Base-by-base conservation (phyloP, 2,888 invertebrate species). In the Hemistola chrysoprasaria region DNA sequence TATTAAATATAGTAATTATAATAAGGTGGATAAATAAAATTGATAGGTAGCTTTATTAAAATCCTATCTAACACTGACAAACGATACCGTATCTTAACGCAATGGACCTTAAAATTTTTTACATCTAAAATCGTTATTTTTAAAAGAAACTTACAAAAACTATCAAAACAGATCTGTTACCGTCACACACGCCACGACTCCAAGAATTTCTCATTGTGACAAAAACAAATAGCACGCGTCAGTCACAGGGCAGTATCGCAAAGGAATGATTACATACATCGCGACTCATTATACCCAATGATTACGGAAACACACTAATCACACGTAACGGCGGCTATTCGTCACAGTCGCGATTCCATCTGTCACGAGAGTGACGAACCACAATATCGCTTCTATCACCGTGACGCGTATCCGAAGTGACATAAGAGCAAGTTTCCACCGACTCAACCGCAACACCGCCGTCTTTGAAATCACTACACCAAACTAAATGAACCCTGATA, bases 251-350 rank as follows among this genome's bases (percentile, higher is more conserved):
- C 41, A 37, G 27, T 40, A 44, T 36, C 41, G 31, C 27, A 27
- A 26, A 11, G 39, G 35, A 58, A 52, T 53, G 49, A 58, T 54
- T 48, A 55, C 47, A 49, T 45, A 33, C 32, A 42, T 78, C 74
- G 59, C 60, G 65, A 59, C 64, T 77, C 79, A 79, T 81, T 80
- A 80, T 82, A 74, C 68, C 67, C 56, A 46, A 56, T 72, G 82
- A 84, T 81, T 74, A 74, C 75, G 64, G 70, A 69, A 71, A 69
- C 73, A 67, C 75, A 82, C 85, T 87, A 84, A 85, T 84, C 82
- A 83, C 81, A 64, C 65, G 72, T 71, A 79, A 80, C 78, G 71
- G 59, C 69, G 56, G 51, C 64, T 70, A 79, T 82, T 67, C 71
- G 68, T 79, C 82, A 77, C 66, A 59, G 79, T 73, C 78, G 57